Percentiles rank a stretch among this genome's conserved stretches.
Conservation (phyloP, 1,140 invertebrate genomes). For the Meteorus sp. region DNA sequence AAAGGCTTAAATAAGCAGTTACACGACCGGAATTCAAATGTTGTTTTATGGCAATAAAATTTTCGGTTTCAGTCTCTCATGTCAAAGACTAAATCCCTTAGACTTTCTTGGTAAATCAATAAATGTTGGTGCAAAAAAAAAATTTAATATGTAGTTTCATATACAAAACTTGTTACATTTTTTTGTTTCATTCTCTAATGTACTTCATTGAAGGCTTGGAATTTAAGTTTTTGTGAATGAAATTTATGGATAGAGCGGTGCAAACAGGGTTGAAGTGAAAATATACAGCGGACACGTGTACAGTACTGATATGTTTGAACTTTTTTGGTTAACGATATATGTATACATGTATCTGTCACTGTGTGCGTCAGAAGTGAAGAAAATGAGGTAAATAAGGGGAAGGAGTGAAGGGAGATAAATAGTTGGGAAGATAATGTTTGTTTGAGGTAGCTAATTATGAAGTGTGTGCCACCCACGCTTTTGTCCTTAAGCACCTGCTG, state of each 20-base stretch:
- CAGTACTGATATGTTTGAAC: constrained; percentile 30
- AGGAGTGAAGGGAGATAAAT: background rate
- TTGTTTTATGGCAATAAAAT: too few relatives aligned
- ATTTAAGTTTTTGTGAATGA: background rate
- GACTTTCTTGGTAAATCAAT: constrained; percentile 31
- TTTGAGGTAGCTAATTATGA: background rate
- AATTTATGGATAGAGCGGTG: background rate
- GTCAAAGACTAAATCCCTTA: too few relatives aligned
- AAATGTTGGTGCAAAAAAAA: constrained; percentile 34
- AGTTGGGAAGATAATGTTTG: too few relatives aligned
- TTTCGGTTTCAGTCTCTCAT: too few relatives aligned
- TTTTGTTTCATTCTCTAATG: background rate
- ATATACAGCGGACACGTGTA: constrained; percentile 38
- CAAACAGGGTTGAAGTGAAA: background rate
- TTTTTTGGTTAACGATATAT: constrained; percentile 12
- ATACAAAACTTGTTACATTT: constrained; percentile 12
- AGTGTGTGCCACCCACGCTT: background rate
- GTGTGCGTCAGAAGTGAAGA: too few relatives aligned
- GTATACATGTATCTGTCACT: constrained; percentile 11
- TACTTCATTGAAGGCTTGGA: background rate
- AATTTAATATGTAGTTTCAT: too few relatives aligned
- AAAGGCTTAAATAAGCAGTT: too few relatives aligned
- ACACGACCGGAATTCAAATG: too few relatives aligned
- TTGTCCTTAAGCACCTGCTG: background rate
- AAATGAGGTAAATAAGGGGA: too few relatives aligned